A percentile compares a stretch with the other conserved stretches of the same genome.
phyloP scores from a whole-genome alignment of 2,888 invertebrate genomes.

The Tortrix viridana region DNA sequence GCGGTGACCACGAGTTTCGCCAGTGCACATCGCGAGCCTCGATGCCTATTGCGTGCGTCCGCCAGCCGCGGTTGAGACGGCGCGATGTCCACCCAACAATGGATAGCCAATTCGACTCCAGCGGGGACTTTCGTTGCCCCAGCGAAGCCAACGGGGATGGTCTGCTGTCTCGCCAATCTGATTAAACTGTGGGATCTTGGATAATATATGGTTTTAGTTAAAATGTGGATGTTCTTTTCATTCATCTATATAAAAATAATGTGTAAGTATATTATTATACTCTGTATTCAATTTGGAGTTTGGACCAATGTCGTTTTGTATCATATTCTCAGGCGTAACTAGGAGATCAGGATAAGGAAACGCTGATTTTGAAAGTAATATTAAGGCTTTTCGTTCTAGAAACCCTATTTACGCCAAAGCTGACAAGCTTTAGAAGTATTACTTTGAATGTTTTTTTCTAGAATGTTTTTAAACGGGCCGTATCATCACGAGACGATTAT shows the following conservation, averaged over 20 bases:
- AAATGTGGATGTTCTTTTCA: not conserved
- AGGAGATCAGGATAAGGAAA: too few species aligned
- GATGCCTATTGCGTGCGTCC: constrained; percentile 54
- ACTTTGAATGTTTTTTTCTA: too few species aligned
- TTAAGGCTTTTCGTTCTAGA: too few species aligned
- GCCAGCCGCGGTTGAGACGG: constrained; percentile 53
- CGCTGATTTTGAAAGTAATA: too few species aligned
- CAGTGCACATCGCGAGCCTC: constrained; percentile 48
- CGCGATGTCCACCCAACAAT: constrained; percentile 43
- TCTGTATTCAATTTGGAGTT: not conserved
- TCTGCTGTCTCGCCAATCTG: constrained; percentile 40
- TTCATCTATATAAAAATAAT: not conserved
- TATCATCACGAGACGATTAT: too few species aligned
- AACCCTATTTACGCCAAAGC: too few species aligned
- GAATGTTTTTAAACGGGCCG: too few species aligned
- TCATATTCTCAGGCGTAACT: too few species aligned
- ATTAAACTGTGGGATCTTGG: constrained; percentile 33
- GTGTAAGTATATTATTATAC: too few species aligned
- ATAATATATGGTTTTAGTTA: constrained; percentile 18
- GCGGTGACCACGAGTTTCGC: constrained; percentile 46
- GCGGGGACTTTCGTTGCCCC: constrained; percentile 40
- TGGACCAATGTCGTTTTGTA: not conserved
- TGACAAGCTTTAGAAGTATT: too few species aligned
- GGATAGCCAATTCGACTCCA: constrained; percentile 35
- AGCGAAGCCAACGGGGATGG: constrained; percentile 45